These are phyloP conservation scores for Illadopsis cleaveri DNA, from an alignment of 2,113 vertebrate genomes.

Conservation along the genomic window DNA sequence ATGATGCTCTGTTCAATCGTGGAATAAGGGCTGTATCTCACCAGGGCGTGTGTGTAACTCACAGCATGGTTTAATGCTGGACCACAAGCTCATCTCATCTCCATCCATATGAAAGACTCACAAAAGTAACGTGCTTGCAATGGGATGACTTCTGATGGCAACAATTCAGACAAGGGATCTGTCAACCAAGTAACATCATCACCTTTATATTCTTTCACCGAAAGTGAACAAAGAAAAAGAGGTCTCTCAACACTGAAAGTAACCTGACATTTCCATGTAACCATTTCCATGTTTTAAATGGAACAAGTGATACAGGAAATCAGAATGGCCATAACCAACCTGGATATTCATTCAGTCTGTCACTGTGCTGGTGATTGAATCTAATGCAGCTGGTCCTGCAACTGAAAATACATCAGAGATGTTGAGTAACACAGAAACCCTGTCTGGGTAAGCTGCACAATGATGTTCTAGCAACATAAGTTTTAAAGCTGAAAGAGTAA, in stretches of 20 bases:
- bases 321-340: not conserved
- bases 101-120: not conserved
- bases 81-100: too few relatives aligned
- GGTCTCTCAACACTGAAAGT: not conserved
- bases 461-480: not conserved
- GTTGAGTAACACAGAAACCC: not conserved
- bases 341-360: not conserved
- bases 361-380: not conserved
- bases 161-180: not conserved
- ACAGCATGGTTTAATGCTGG: not conserved
- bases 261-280: not conserved
- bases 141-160: not conserved
- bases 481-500: not conserved
- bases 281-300: not conserved
- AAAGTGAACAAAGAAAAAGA: not conserved
- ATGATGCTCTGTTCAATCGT: too few relatives aligned
- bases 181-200: not conserved
- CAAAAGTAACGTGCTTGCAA: accelerated
- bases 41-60: accelerated
- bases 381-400: not conserved
- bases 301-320: not conserved
- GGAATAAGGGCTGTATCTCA: not conserved
- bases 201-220: not conserved
- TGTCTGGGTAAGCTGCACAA: not conserved
- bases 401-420: not conserved